phyloP scores from a whole-genome alignment of 2,797 vertebrate genomes.

The Heterohyrax brucei region DNA sequence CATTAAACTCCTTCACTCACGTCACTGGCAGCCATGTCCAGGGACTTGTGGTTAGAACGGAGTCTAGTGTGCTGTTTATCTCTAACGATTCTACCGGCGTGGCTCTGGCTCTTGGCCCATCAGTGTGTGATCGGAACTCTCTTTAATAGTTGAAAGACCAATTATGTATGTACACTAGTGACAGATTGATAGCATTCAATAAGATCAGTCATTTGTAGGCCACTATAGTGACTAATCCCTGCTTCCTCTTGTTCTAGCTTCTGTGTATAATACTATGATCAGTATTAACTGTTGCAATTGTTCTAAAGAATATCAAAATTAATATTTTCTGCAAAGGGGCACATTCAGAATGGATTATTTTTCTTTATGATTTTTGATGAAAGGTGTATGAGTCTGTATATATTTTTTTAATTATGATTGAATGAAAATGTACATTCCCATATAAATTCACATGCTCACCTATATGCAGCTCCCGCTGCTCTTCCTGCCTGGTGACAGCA shows the following conservation, averaged over 20 bases:
- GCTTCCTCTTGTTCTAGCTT: not conserved
- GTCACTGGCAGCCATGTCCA: conserved; percentile 68
- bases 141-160: conserved; percentile 56
- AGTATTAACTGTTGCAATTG: not conserved
- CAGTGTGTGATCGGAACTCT: conserved; percentile 72
- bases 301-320: not conserved
- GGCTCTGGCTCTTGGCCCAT: conserved; percentile 1
- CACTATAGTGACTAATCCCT: not conserved
- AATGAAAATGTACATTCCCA: too few species aligned
- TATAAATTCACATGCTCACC: too few species aligned
- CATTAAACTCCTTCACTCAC: conserved; percentile 34
- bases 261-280: not conserved
- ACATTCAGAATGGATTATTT: not conserved
- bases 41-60: conserved; percentile 78
- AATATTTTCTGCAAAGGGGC: not conserved
- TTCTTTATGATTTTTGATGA: not conserved
- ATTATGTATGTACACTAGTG: not conserved
- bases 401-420: too few species aligned
- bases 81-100: conserved; percentile 25
- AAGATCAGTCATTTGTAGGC: conserved; percentile 3
- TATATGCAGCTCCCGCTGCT: too few species aligned
- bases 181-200: not conserved
- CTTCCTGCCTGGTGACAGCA: too few species aligned
- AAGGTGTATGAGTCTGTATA: not conserved
- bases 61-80: conserved; percentile 62